Percentiles rank a stretch among this genome's conserved stretches.
Evolutionary conservation across 2,113 vertebrate species (phyloP).

Genomic region (Hiodon tergisus): DNA sequence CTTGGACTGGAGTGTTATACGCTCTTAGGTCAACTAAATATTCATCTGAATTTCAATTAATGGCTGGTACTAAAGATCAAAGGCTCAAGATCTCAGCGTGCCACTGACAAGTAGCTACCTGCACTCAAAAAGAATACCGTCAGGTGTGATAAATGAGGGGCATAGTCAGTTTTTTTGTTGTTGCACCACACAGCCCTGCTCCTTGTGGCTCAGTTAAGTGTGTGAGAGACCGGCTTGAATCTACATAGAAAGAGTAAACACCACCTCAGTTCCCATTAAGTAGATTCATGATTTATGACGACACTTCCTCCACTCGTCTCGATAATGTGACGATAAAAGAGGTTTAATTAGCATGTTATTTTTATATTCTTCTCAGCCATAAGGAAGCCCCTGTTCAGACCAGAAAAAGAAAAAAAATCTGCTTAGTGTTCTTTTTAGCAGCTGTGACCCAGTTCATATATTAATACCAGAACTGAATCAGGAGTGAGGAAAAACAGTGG

Average conservation of each 20-base stretch:
- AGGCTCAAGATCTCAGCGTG: not conserved
- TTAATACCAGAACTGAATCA: slow-evolving; percentile 47
- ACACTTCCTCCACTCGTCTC: slow-evolving; percentile 17
- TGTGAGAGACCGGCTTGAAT: slow-evolving; percentile 1
- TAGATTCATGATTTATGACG: slow-evolving; percentile 36
- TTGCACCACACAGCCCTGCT: not conserved
- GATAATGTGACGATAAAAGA: slow-evolving; percentile 16
- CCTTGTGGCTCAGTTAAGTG: not conserved
- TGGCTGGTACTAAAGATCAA: not conserved
- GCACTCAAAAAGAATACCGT: not conserved
- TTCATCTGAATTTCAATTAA: not conserved
- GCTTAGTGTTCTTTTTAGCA: slow-evolving; percentile 45
- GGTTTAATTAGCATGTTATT: slow-evolving; percentile 28
- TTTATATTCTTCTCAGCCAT: slow-evolving; percentile 30
- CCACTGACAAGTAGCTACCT: not conserved
- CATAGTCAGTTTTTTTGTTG: not conserved
- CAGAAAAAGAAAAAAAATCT: slow-evolving; percentile 19
- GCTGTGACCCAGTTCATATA: slow-evolving; percentile 65
- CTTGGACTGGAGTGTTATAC: too few relatives aligned
- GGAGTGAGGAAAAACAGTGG: slow-evolving; percentile 57
- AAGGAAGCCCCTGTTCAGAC: slow-evolving; percentile 36
- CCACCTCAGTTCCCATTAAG: slow-evolving; percentile 23
- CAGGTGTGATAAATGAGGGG: not conserved
- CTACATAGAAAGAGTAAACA: too few relatives aligned
- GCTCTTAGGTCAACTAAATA: too few relatives aligned